Conservation (phyloP, 2,113 vertebrate species). For the Melanerpes formicivorus region DNA sequence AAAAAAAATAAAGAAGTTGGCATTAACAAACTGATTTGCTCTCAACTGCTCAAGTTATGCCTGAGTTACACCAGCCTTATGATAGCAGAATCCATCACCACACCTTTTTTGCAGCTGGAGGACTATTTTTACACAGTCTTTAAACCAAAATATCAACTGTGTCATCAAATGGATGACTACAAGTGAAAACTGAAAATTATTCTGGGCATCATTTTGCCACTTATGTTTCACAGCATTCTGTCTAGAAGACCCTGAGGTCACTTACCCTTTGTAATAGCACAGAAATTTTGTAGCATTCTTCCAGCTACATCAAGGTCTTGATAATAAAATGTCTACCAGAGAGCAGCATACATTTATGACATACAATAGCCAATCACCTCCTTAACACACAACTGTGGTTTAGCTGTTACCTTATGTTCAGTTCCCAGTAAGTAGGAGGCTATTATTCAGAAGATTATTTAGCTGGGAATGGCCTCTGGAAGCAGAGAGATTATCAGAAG, state of each 20-base stretch:
- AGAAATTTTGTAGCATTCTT: neutral
- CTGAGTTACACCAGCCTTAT: neutral
- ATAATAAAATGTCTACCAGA: constrained; percentile 42
- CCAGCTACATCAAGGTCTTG: constrained; percentile 15
- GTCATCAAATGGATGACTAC: neutral
- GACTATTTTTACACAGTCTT: neutral
- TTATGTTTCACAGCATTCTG: constrained; percentile 50
- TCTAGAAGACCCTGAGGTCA: constrained; percentile 43
- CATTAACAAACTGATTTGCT: neutral
- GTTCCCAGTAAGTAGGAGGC: neutral
- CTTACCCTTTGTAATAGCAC: constrained; percentile 16
- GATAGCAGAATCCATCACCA: neutral
- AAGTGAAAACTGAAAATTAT: neutral
- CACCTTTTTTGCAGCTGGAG: neutral
- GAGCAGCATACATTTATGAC: constrained; percentile 6
- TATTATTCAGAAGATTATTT: neutral
- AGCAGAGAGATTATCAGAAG: neutral
- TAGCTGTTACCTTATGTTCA: neutral
- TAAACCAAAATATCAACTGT: neutral
- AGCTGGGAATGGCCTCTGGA: neutral
- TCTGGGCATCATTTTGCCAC: neutral
- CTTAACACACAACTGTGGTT: neutral
- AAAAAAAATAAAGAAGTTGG: neutral
- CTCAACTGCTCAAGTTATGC: neutral
- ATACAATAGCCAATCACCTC: neutral